Evolutionary conservation across 1,140 invertebrate genomes (phyloP), one percentile per base, ranked within the genome.

Genomic region (Luehdorfia chinensis): DNA sequence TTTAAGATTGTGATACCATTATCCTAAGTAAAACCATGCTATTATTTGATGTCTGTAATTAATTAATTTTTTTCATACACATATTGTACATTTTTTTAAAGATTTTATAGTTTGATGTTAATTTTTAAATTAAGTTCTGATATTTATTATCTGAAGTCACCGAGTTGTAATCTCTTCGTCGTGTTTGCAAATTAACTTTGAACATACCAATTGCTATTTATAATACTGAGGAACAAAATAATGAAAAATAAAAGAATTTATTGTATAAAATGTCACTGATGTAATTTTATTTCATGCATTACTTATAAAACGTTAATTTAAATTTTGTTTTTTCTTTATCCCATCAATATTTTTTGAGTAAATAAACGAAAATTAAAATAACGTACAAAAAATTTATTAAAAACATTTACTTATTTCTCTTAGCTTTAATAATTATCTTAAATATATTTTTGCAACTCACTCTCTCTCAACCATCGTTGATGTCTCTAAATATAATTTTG

Each of bases 1-100:
- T 70, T 58, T 85, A 85, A 85, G 79, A 80, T 75, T 80, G 81
- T 81, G 77, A 85, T 84, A 85, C 79, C 74, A 79, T 80, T 79
- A 76, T 75, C 71, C 57, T 79, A 78, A 79, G 75, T 67, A 67
- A 73, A 66, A 43, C 53, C 59, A 65, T 66, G 60, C 62, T 74
- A 71, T 70, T 72, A 55, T 55, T 57, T 55, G 66, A 61, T 78
- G 74, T 73, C 66, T 62, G 65, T 67, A 68, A 61, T 56, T 63
- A 63, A 58, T 68, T 67, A 59, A 53, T 48, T 55, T 57, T 47
- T 54, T 31, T 46, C 55, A 48, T 59, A 43, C 36, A 55, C n/a
- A n/a, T n/a, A 66, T 54, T 77, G 66, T 79, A 72, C 65, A 77
- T 68, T 75, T 75, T 47, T 65, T 48, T n/a, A n/a, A 73, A 70